Evolutionary conservation across 2,797 vertebrate species (phyloP).

Genomic region (Sebastes vulpes): DNA sequence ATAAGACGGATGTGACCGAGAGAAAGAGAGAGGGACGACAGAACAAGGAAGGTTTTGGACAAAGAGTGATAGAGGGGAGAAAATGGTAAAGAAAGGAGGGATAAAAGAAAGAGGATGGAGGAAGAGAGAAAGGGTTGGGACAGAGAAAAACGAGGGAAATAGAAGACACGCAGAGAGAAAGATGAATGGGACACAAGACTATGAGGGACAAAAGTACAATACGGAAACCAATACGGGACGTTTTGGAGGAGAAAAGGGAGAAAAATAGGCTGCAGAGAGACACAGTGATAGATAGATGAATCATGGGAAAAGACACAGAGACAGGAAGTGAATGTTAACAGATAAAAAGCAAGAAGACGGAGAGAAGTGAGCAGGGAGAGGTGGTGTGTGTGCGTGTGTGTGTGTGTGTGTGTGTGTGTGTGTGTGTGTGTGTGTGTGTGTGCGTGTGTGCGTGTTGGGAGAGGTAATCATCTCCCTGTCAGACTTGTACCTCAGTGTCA

Average conservation of each 20-base stretch:
- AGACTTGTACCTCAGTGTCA: conserved; percentile 61
- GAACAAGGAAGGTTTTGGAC: not conserved
- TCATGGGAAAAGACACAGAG: not conserved
- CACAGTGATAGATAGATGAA: conserved; percentile 13
- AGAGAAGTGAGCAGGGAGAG: conserved; percentile 2
- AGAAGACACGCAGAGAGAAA: not conserved
- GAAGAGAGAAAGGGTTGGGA: not conserved
- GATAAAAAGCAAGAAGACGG: conserved; percentile 10
- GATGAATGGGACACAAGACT: conserved; percentile 26
- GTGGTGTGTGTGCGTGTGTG: not conserved
- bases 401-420: too few species aligned
- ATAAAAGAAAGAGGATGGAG: not conserved
- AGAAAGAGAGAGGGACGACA: not conserved
- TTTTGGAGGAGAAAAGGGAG: not conserved
- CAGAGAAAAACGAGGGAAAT: not conserved
- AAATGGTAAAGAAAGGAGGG: not conserved
- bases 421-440: too few species aligned
- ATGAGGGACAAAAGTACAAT: not conserved
- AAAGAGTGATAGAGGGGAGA: not conserved
- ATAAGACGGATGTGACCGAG: conserved; percentile 25
- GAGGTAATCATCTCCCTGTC: conserved; percentile 48
- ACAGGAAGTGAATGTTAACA: conserved; percentile 33
- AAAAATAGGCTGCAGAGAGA: not conserved
- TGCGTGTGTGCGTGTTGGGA: not conserved
- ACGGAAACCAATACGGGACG: not conserved